Evolutionary conservation across 1,140 invertebrate genomes (phyloP).

Genomic region (Cydia strobilella): DNA sequence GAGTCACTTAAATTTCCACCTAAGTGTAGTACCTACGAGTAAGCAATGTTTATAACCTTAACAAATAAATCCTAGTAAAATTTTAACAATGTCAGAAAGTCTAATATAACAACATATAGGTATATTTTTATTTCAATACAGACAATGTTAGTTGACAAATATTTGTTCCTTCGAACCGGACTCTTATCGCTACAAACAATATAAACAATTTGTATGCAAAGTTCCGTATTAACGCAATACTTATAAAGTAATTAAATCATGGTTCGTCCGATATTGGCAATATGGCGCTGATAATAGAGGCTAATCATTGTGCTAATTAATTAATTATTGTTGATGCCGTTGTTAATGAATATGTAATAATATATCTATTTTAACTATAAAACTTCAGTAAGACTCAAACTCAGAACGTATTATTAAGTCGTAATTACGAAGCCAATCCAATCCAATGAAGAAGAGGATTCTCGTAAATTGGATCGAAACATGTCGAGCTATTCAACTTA

Average conservation of each 20-base stretch:
- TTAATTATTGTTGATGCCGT: background rate
- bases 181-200: background rate
- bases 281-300: background rate
- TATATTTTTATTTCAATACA: background rate
- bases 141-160: background rate
- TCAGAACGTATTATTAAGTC: too few species aligned
- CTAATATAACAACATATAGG: background rate
- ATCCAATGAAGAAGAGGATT: too few species aligned
- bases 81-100: background rate
- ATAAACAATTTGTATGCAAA: constrained; percentile 17
- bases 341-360: background rate
- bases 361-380: too few species aligned
- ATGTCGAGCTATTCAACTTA: too few species aligned
- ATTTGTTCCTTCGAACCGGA: constrained; percentile 11
- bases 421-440: too few species aligned
- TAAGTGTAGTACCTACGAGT: too few species aligned
- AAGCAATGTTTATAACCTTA: too few species aligned
- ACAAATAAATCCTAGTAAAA: background rate
- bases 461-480: too few species aligned
- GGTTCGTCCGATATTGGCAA: background rate
- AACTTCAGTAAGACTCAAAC: too few species aligned
- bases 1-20: too few species aligned
- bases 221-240: background rate
- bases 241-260: constrained; percentile 1
- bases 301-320: constrained; percentile 6